Percentiles rank a stretch among this genome's conserved stretches.
Conservation (phyloP, 2,113 vertebrate species). For the Mellivora capensis region DNA sequence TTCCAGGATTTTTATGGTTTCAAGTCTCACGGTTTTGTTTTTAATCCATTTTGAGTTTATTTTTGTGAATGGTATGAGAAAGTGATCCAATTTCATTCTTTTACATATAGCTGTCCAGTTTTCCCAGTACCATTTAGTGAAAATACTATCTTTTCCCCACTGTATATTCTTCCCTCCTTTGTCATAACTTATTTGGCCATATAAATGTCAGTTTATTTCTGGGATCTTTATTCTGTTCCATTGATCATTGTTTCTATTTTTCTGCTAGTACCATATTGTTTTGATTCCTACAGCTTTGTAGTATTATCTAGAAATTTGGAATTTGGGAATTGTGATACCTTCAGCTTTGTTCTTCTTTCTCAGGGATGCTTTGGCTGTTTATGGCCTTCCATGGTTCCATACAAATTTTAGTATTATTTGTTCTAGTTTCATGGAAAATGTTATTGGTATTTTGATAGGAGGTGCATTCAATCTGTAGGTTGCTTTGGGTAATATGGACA, state of each 20-base stretch:
- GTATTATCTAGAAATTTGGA: background rate
- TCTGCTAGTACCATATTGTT: background rate
- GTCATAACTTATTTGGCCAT: background rate
- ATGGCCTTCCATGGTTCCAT: background rate
- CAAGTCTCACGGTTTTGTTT: background rate
- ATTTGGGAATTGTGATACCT: background rate
- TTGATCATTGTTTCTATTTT: background rate
- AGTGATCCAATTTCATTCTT: background rate
- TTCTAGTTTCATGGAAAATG: background rate
- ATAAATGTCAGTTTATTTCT: background rate
- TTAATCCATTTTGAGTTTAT: background rate
- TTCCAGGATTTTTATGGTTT: background rate
- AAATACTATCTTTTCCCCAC: background rate
- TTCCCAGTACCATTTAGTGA: background rate
- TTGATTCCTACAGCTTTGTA: background rate
- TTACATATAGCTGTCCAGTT: background rate
- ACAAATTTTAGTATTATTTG: background rate
- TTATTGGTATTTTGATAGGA: background rate
- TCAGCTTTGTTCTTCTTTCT: background rate
- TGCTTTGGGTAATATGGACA: background rate
- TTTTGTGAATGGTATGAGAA: background rate
- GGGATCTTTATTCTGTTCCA: background rate
- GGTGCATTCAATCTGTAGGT: background rate
- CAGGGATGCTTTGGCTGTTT: background rate
- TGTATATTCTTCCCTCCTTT: background rate